Evolutionary conservation across 2,113 vertebrate genomes (phyloP).

Genomic region (Trematomus loennbergii): DNA sequence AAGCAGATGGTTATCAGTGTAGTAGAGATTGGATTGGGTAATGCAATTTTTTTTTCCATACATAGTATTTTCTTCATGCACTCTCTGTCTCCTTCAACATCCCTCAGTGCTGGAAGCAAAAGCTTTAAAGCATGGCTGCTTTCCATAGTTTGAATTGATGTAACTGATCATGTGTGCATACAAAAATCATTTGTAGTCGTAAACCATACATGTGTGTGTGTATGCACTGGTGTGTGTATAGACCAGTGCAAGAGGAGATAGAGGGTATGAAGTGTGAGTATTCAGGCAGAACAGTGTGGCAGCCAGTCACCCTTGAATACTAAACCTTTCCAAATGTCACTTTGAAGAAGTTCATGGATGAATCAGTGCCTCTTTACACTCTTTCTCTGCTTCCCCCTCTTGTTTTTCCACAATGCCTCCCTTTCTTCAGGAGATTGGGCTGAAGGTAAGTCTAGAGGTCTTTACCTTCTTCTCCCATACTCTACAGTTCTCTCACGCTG

Average conservation of each 20-base stretch:
- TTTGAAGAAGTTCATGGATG: slow-evolving; percentile 67
- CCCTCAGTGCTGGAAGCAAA: slow-evolving; percentile 36
- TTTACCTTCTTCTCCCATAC: slow-evolving; percentile 4
- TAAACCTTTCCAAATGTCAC: slow-evolving; percentile 63
- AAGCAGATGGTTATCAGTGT: slow-evolving; percentile 75
- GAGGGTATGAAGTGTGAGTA: slow-evolving; percentile 33
- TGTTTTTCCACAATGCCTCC: slow-evolving; percentile 31
- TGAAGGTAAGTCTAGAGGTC: slow-evolving; percentile 56
- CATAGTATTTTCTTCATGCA: slow-evolving; percentile 37
- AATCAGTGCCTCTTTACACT: slow-evolving; percentile 48
- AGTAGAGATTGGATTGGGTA: slow-evolving; percentile 68
- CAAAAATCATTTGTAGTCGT: slow-evolving; percentile 2
- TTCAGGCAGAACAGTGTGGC: slow-evolving; percentile 51
- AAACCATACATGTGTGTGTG: slow-evolving; percentile 2
- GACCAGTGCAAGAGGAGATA: slow-evolving; percentile 32
- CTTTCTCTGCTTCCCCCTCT: slow-evolving; percentile 24
- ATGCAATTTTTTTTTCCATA: slow-evolving; percentile 57
- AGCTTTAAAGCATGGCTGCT: slow-evolving; percentile 27
- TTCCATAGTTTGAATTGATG: slow-evolving; percentile 16
- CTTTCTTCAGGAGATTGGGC: slow-evolving; percentile 58
- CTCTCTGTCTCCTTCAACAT: slow-evolving; percentile 33
- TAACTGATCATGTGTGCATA: slow-evolving; percentile 14
- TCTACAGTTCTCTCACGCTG: slow-evolving; percentile 5
- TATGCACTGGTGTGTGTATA: slow-evolving; percentile 9
- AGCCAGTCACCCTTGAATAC: slow-evolving; percentile 62